Evolutionary conservation across 2,888 invertebrate species (phyloP).

Genomic region (Amblyjoppa fuscipennis): DNA sequence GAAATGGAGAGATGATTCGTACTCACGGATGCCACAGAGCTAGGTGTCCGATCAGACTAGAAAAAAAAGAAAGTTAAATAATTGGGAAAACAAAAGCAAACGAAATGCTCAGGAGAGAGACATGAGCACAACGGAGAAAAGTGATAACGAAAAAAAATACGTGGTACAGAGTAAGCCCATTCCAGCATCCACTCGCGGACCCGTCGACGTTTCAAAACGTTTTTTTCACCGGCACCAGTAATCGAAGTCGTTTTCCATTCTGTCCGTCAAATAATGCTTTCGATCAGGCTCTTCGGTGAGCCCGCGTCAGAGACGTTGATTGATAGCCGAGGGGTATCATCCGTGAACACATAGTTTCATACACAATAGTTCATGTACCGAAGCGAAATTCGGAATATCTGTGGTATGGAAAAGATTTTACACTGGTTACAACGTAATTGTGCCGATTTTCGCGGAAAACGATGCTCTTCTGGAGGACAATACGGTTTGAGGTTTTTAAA

Average conservation of each 20-base stretch:
- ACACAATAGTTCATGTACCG: slow-evolving; percentile 1
- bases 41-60: background rate
- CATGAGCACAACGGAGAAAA: slow-evolving; percentile 15
- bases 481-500: background rate
- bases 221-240: slow-evolving; percentile 37
- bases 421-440: slow-evolving; percentile 10
- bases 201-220: slow-evolving; percentile 43
- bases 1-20: slow-evolving; percentile 38
- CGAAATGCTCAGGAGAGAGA: slow-evolving; percentile 1
- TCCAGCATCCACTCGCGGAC: slow-evolving; percentile 28
- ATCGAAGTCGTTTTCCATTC: slow-evolving; percentile 61
- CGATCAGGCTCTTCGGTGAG: slow-evolving; percentile 32
- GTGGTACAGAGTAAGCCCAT: slow-evolving; percentile 8
- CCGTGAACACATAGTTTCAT: background rate
- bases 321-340: slow-evolving; percentile 50
- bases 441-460: background rate
- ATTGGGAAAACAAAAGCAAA: slow-evolving; percentile 33
- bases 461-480: background rate
- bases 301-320: slow-evolving; percentile 47
- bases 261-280: slow-evolving; percentile 59
- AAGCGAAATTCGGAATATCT: slow-evolving; percentile 33
- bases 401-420: slow-evolving; percentile 45
- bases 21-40: background rate
- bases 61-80: slow-evolving; percentile 24
- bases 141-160: slow-evolving; percentile 14